Evolutionary conservation across 2,888 invertebrate species (phyloP).

Genomic region (Pseudococcus viburni): DNA sequence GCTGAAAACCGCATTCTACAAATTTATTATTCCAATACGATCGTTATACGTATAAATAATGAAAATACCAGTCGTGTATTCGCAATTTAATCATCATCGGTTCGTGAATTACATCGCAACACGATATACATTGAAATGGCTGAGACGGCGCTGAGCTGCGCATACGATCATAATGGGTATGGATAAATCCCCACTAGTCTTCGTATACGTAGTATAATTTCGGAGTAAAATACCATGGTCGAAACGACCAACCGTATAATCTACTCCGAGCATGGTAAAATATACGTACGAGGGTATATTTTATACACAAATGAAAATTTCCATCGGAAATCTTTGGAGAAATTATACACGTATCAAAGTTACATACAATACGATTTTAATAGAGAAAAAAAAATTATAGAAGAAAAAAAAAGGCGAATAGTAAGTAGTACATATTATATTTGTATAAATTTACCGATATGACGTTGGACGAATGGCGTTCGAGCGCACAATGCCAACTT

Average conservation of each 20-base stretch:
- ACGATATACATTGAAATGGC: not conserved
- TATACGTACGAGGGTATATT: no score
- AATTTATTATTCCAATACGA: not conserved
- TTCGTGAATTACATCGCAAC: not conserved
- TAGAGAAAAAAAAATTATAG: slow-evolving; percentile 14
- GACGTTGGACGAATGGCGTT: slow-evolving; percentile 66
- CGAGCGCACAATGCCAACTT: slow-evolving; percentile 66
- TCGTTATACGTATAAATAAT: not conserved
- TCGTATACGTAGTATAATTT: not conserved
- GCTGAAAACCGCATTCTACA: not conserved
- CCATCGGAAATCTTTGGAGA: not conserved
- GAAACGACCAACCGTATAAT: no score
- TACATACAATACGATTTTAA: not conserved
- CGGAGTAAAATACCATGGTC: no score
- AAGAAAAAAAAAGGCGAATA: slow-evolving; percentile 44
- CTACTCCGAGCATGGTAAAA: no score
- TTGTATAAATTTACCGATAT: slow-evolving; percentile 63
- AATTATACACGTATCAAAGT: not conserved
- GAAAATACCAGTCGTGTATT: slow-evolving; percentile 10
- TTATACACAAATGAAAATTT: no score
- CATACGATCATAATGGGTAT: not conserved
- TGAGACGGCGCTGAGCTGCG: not conserved
- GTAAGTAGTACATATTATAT: slow-evolving; percentile 14
- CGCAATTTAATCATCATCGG: not conserved
- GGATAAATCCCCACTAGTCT: not conserved